Evolutionary conservation across 2,113 vertebrate species (phyloP).

Genomic region (Heliornis fulica): DNA sequence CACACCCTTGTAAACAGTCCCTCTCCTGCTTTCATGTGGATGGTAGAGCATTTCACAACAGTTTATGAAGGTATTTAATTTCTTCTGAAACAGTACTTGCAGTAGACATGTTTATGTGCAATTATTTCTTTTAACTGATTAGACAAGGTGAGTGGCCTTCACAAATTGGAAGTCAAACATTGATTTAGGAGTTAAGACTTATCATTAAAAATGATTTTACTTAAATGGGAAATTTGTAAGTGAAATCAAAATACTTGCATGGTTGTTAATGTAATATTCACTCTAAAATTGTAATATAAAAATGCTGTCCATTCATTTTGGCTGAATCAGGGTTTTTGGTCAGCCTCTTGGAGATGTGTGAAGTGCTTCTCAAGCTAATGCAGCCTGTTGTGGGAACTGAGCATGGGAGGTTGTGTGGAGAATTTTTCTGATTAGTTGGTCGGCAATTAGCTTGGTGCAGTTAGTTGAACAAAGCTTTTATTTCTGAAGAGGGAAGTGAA

Average conservation of each 20-base stretch:
- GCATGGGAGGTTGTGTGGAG: not conserved
- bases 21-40: not conserved
- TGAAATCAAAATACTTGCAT: not conserved
- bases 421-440: not conserved
- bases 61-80: not conserved
- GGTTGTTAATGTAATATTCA: not conserved
- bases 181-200: not conserved
- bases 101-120: not conserved
- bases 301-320: not conserved
- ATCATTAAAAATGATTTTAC: not conserved
- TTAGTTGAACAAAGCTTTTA: not conserved
- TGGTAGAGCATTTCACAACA: not conserved
- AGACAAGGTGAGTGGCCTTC: not conserved
- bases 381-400: not conserved
- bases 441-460: not conserved
- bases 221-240: not conserved
- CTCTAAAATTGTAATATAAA: not conserved
- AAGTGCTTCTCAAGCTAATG: not conserved
- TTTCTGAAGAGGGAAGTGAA: not conserved
- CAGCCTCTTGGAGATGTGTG: not conserved
- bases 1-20: too few species aligned
- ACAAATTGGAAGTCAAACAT: not conserved
- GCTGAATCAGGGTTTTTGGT: not conserved
- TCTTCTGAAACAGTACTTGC: not conserved
- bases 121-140: not conserved